Base-by-base conservation (phyloP, 2,113 vertebrate species). In the Elachura formosa region DNA sequence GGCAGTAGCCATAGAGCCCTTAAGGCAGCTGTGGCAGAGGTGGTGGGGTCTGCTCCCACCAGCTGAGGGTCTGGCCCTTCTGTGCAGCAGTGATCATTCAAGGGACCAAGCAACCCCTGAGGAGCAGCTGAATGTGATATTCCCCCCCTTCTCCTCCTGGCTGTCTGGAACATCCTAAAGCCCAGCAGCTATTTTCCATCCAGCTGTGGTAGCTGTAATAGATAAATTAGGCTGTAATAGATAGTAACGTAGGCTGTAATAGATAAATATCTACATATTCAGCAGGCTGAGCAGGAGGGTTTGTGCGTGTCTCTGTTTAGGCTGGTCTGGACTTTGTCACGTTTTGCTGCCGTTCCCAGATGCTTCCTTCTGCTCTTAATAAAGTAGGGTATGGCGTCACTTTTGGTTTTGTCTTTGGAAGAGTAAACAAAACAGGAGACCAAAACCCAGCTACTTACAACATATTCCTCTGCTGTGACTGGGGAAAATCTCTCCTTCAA, bases 381-480 rank as follows among this genome's bases (percentile, higher is more conserved):
- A 28, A 86, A 88, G 63, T 0, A 1, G 45, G n/a, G 31, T 74
- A 63, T 71, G 66, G 40, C 9, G 1, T 93, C 68, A 54, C 51
- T 92, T 87, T 48, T 87, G 68, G 14, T 84, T 96, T 93, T 86
- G 84, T 59, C 85, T 92, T 88, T 80, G 68, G n/a, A 64, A 66
- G 29, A 49, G 14, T 90, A 92, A 97, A 86, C 46, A 92, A 90
- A 95, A 41, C 41, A 76, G 45, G 77, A 55, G 38, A 77, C 45
- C 48, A 74, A 93, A 74, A 91, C 28, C 25, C 76, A 84, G 66
- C 46, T 59, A 40, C 22, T 77, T 90, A 84, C 93, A 95, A 71
- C 38, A 68, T 74, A 72, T 52, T 79, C 45, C 56, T 92, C 49
- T 85, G 79, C 76, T 72, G 33, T 85, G 33, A 40, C 33, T 31